These are phyloP conservation scores for Epirrhoe tristata DNA, from an alignment of 2,888 invertebrate genomes.

Conservation along the genomic window DNA sequence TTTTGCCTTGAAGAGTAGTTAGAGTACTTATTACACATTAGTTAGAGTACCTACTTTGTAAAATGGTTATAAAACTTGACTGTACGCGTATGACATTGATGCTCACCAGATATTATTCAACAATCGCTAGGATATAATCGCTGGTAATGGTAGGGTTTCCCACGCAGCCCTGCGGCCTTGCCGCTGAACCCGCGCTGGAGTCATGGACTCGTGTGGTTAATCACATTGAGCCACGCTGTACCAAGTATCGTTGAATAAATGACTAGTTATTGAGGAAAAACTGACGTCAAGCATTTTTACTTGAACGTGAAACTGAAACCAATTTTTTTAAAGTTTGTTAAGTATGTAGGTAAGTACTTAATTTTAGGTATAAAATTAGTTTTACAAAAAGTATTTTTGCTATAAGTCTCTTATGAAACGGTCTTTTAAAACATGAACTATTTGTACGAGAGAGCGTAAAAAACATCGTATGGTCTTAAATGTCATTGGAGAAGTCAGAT, in stretches of 20 bases:
- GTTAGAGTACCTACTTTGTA: neutral
- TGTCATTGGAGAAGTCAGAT: neutral
- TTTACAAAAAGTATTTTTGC: too few species aligned
- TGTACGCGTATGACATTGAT: slow-evolving; percentile 26
- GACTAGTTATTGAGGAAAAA: slow-evolving; percentile 32
- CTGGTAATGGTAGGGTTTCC: slow-evolving; percentile 57
- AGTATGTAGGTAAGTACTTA: too few species aligned
- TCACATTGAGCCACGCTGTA: slow-evolving; percentile 32
- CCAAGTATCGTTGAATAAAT: slow-evolving; percentile 21
- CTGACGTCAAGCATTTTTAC: neutral
- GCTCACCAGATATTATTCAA: slow-evolving; percentile 30
- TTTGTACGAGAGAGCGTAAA: neutral
- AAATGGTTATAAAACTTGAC: slow-evolving; percentile 1
- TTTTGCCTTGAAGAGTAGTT: too few species aligned
- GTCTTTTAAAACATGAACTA: too few species aligned
- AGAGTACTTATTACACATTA: too few species aligned
- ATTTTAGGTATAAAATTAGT: too few species aligned
- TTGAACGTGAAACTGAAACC: neutral
- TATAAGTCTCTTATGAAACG: too few species aligned
- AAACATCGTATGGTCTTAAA: neutral
- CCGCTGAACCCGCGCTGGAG: slow-evolving; percentile 65
- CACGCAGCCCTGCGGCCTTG: slow-evolving; percentile 70
- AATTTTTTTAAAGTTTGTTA: too few species aligned
- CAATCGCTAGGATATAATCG: slow-evolving; percentile 28
- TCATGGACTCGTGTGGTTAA: slow-evolving; percentile 52